Base-by-base conservation (phyloP, 2,113 vertebrate genomes). In the Rhabdomys dilectus region DNA sequence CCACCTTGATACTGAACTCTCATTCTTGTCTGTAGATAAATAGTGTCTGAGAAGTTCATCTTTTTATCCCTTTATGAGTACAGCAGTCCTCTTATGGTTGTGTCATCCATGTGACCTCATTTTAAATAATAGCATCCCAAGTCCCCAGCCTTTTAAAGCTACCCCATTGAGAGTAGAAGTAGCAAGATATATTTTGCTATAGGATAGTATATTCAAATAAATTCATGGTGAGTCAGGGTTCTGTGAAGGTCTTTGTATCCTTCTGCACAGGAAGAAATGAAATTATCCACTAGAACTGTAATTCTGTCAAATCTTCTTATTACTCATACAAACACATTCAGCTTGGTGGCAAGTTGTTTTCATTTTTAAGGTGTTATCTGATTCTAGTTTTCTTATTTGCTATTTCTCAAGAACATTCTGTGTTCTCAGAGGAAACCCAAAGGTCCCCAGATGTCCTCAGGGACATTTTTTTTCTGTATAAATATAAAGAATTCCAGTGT, bases 1-100 rank as follows among this genome's bases (percentile, higher is more conserved):
- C 15, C 62, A 75, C 5, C 53, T 56, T 7, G 3, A 2, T 34
- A 45, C 7, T 24, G 17, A 5, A 0, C 2, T 26, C 8, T n/a
- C 0, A 58, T 85, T 22, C 9, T 62, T 26, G 3, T 53, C 42
- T 75, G 10, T 10, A 81, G 12, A 29, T 29, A 36, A 13, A 56
- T 39, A 2, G 3, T 39, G 1, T 60, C n/a, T 68, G 48, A 45
- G 6, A 70, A 76, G 3, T 21, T 48, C 4, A 16, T 2, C n/a
- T 5, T 81, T 36, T 51, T 22, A 31, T 45, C 0, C 1, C 22
- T 9, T 53, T 73, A 39, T 0, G 3, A 87, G 34, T 5, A 22
- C 19, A 78, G 0, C 5, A 39, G 15, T 66, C 5, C 5, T 15
- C 51, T 80, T 19, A 24, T 10, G 15, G 3, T 11, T 5, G 0